phyloP scores from a whole-genome alignment of 2,888 invertebrate species.

The Drosophila stalkeri region DNA sequence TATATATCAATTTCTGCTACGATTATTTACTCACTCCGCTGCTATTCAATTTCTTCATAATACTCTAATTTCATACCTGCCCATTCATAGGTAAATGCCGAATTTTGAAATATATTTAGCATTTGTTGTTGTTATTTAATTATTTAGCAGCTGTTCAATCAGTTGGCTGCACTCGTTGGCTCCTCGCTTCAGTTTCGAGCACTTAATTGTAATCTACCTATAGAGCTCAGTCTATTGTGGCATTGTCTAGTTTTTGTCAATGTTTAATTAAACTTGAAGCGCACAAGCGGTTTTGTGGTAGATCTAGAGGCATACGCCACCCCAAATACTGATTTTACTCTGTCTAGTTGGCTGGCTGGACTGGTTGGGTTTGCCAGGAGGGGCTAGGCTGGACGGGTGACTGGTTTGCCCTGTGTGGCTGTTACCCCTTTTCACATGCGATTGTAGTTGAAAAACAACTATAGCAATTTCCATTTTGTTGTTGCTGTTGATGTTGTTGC shows the following conservation, averaged over 20 bases:
- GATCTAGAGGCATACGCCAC: conserved; percentile 21
- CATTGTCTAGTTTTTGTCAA: conserved; percentile 66
- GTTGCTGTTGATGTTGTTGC: conserved; percentile 26
- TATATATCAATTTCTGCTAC: not conserved
- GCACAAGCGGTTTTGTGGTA: conserved; percentile 74
- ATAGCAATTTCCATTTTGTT: conserved; percentile 48
- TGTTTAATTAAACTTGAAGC: conserved; percentile 79
- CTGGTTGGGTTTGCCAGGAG: no score
- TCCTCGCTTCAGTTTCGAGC: conserved; percentile 4
- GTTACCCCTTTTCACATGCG: conserved; percentile 35
- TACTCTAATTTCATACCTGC: not conserved
- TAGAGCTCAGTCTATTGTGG: conserved; percentile 42
- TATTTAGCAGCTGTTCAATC: conserved; percentile 27
- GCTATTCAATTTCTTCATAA: not conserved
- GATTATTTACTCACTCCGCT: not conserved
- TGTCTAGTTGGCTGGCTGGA: not conserved
- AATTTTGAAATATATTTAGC: not conserved
- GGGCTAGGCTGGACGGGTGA: no score
- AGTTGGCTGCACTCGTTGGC: conserved; percentile 5
- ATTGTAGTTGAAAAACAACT: conserved; percentile 51
- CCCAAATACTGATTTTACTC: conserved; percentile 6
- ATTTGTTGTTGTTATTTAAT: not conserved
- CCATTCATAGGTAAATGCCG: not conserved
- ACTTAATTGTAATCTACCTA: conserved; percentile 45
- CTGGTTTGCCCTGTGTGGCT: conserved; percentile 4